Conservation (phyloP, 2,888 invertebrate species). For the Campoletis raptor region DNA sequence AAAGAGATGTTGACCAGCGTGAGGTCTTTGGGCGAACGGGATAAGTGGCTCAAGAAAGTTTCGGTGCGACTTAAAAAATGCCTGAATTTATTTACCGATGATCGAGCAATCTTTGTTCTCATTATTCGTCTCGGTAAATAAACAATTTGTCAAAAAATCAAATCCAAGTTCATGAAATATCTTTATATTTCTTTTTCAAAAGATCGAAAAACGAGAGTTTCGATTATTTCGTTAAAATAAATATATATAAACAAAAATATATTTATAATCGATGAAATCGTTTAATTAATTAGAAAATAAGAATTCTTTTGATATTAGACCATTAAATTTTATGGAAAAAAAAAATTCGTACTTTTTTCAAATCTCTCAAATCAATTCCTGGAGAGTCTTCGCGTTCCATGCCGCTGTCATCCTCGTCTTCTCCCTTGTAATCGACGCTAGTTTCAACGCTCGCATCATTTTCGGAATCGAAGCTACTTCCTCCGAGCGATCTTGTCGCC, state of each 20-base stretch:
- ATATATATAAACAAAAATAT: neutral
- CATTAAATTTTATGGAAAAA: neutral
- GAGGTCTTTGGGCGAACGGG: conserved; percentile 15
- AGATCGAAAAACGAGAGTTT: too few species aligned
- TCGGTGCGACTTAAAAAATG: conserved; percentile 20
- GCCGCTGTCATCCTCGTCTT: conserved; percentile 82
- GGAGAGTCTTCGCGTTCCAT: conserved; percentile 83
- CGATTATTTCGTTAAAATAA: neutral
- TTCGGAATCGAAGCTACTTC: conserved; percentile 64
- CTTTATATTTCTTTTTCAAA: neutral
- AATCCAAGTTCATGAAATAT: neutral
- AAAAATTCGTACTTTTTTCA: conserved; percentile 81
- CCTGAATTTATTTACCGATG: conserved; percentile 26
- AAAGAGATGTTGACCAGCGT: conserved; percentile 22
- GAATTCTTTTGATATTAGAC: neutral
- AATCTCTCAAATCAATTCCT: conserved; percentile 78
- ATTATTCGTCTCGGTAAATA: conserved; percentile 43
- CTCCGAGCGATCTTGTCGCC: conserved; percentile 71
- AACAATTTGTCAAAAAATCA: neutral
- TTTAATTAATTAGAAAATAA: too few species aligned
- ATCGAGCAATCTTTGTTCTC: conserved; percentile 30
- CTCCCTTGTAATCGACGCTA: conserved; percentile 71
- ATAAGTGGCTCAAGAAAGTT: conserved; percentile 56
- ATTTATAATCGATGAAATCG: too few species aligned
- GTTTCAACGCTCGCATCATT: conserved; percentile 67